phyloP scores from a whole-genome alignment of 2,888 invertebrate genomes.

The Sycophila texana region DNA sequence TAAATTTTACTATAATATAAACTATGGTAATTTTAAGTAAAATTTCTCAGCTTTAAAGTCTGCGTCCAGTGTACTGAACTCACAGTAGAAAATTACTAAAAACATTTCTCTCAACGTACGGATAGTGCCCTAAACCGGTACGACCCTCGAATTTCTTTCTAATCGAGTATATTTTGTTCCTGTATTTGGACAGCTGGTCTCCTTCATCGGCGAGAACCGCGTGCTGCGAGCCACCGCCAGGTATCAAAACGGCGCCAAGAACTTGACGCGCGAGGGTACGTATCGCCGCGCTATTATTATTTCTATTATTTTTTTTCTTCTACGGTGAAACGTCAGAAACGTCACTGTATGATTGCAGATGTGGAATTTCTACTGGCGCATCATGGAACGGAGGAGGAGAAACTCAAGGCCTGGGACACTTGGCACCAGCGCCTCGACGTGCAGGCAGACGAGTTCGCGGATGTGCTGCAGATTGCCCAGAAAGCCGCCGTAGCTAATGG shows the following conservation, averaged over 20 bases:
- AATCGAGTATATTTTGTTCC: neutral
- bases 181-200: slow-evolving; percentile 60
- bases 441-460: slow-evolving; percentile 63
- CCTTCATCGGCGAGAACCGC: slow-evolving; percentile 63
- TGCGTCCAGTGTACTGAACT: no score
- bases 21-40: no score
- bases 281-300: neutral
- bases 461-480: slow-evolving; percentile 61
- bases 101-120: no score
- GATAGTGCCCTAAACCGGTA: no score
- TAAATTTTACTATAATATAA: no score
- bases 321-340: no score
- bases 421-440: slow-evolving; percentile 66
- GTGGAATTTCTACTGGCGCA: slow-evolving; percentile 64
- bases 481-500: slow-evolving; percentile 69
- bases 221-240: slow-evolving; percentile 57
- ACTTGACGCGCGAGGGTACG: slow-evolving; percentile 62
- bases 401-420: slow-evolving; percentile 63
- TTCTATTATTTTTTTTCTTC: no score
- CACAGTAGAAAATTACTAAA: no score
- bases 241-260: slow-evolving; percentile 52
- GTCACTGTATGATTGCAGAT: slow-evolving; percentile 58
- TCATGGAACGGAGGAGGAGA: slow-evolving; percentile 60
- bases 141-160: no score
- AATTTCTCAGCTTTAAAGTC: no score